phyloP scores from a whole-genome alignment of 2,888 invertebrate genomes.

The Drosophila tanythrix region DNA sequence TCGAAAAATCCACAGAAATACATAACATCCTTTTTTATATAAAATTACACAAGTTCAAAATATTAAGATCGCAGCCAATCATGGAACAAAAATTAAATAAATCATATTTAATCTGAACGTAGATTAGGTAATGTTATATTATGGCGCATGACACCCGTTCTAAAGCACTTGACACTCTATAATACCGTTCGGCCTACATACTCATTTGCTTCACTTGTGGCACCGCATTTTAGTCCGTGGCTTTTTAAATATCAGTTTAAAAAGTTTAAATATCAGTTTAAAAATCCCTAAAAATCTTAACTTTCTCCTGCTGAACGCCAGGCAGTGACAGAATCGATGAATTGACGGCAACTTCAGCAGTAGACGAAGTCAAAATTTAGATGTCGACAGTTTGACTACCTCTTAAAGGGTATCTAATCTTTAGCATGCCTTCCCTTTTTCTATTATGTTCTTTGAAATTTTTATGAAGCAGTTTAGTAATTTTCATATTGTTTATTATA shows the following conservation, averaged over 20 bases:
- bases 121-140: not conserved
- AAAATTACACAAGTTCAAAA: too few relatives aligned
- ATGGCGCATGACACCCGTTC: not conserved
- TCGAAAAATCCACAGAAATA: not conserved
- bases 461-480: not conserved
- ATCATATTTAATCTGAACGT: not conserved
- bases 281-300: too few relatives aligned
- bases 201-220: not conserved
- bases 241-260: not conserved
- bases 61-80: not conserved
- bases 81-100: not conserved
- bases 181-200: not conserved
- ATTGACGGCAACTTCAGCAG: not conserved
- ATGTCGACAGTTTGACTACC: not conserved
- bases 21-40: not conserved
- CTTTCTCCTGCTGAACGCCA: too few relatives aligned
- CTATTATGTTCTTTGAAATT: not conserved
- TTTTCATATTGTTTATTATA: not conserved
- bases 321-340: not conserved
- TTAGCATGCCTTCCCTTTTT: not conserved
- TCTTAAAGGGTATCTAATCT: not conserved
- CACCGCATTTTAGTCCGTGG: not conserved
- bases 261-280: not conserved
- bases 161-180: not conserved
- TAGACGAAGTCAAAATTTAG: not conserved